These are phyloP conservation scores for Salvelinus sp. DNA, from an alignment of 2,113 vertebrate species.

Conservation along the genomic window DNA sequence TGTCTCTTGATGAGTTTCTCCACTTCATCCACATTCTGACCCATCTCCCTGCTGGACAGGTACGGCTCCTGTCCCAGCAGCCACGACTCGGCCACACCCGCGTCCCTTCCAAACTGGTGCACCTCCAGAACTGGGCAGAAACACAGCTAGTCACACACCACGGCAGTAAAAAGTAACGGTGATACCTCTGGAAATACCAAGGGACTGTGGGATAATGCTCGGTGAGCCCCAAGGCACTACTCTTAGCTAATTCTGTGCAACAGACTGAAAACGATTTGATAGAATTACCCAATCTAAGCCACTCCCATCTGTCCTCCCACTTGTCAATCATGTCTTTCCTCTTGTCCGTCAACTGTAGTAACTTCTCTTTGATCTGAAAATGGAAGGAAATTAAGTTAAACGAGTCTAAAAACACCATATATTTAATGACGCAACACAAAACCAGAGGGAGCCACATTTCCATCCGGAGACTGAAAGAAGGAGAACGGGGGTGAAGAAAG, in stretches of 20 bases:
- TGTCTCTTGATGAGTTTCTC: constrained; percentile 98
- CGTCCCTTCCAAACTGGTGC: constrained; percentile 85
- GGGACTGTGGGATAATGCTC: too few relatives aligned
- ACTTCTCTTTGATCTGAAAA: constrained; percentile 89
- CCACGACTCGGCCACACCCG: constrained; percentile 96
- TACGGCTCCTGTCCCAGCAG: constrained; percentile 96
- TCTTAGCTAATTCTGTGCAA: neutral
- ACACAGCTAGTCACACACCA: constrained; percentile 1
- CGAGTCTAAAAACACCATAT: too few relatives aligned
- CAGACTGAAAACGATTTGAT: neutral
- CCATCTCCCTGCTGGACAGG: constrained; percentile 91
- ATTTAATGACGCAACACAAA: too few relatives aligned
- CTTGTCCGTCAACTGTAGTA: constrained; percentile 91
- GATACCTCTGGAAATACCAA: neutral
- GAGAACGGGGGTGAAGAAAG: neutral
- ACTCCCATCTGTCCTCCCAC: constrained; percentile 94
- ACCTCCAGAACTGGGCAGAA: constrained; percentile 64
- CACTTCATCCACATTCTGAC: constrained; percentile 94
- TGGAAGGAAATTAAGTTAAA: neutral
- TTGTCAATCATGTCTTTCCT: constrained; percentile 98
- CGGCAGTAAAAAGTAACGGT: neutral
- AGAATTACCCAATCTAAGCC: constrained; percentile 89
- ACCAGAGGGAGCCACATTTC: neutral
- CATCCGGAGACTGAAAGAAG: neutral
- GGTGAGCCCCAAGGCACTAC: too few relatives aligned